Conservation (phyloP, 2,113 vertebrate species). For the Platichthys stellatus region DNA sequence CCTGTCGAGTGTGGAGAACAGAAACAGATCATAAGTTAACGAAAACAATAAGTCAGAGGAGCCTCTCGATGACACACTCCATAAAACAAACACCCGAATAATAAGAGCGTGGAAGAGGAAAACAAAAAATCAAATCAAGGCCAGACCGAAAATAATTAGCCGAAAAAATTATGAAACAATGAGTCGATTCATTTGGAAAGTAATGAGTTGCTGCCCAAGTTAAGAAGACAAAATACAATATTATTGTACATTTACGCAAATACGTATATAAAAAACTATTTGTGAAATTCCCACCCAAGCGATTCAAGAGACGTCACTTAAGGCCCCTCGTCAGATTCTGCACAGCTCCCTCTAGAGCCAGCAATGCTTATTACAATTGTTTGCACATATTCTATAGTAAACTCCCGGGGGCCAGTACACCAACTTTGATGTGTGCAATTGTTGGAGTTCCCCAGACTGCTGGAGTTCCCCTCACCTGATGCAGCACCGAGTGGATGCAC, state of each 20-base stretch:
- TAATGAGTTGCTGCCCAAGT: no score
- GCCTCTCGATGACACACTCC: slow-evolving; percentile 16
- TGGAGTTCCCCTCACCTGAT: slow-evolving; percentile 5
- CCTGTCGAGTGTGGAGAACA: slow-evolving; percentile 30
- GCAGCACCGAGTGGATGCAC: no score
- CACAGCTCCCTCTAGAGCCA: neutral
- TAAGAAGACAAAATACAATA: no score
- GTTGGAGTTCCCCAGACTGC: neutral
- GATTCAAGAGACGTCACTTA: neutral
- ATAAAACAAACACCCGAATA: neutral
- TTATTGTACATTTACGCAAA: no score
- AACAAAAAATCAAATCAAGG: neutral
- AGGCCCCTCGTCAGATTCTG: neutral
- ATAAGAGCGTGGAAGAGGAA: slow-evolving; percentile 29
- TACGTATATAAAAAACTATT: no score
- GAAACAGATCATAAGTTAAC: slow-evolving; percentile 38
- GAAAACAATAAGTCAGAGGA: slow-evolving; percentile 35
- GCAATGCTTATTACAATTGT: neutral
- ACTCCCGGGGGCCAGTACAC: neutral
- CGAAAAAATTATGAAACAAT: no score
- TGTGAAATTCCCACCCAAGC: no score
- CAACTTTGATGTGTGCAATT: neutral
- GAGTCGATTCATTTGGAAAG: no score
- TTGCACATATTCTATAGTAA: neutral
- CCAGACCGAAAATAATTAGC: no score